Evolutionary conservation across 2,888 invertebrate species (phyloP), one percentile per base, ranked within the genome.

Genomic region (Hypsopygia costalis): DNA sequence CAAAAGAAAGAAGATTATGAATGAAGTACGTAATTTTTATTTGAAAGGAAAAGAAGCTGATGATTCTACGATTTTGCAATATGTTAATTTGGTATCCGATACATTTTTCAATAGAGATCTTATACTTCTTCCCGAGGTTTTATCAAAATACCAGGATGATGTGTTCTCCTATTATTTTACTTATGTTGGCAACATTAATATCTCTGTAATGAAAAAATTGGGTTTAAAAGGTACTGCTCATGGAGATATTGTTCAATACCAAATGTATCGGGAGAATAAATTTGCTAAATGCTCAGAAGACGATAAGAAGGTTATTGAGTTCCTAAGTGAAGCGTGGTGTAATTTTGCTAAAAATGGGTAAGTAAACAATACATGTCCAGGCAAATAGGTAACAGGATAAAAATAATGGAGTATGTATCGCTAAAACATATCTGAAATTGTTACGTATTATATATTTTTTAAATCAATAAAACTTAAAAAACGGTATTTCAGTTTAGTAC

Each of bases 341-440:
- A 78, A 69, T 48, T 88, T 88, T 41, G 81, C 78, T 12, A 80
- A 55, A 43, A 63, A 58, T 51, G 82, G 87, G 87, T 88, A 48
- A 73, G 81, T 55, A 35, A n/a, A n/a, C n/a, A n/a, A n/a, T n/a
- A n/a, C n/a, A n/a, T n/a, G n/a, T n/a, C n/a, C n/a, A n/a, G n/a
- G n/a, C n/a, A n/a, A n/a, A n/a, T n/a, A n/a, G n/a, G n/a, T n/a
- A n/a, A n/a, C n/a, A n/a, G n/a, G n/a, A n/a, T n/a, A n/a, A n/a
- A n/a, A n/a, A n/a, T n/a, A n/a, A n/a, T n/a, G n/a, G n/a, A n/a
- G n/a, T n/a, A n/a, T n/a, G n/a, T n/a, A n/a, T n/a, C n/a, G n/a
- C n/a, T n/a, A n/a, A n/a, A n/a, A n/a, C n/a, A n/a, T n/a, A n/a
- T n/a, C n/a, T n/a, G n/a, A n/a, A n/a, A n/a, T n/a, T n/a, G n/a